phyloP scores from a whole-genome alignment of 1,140 invertebrate species.

The Lysiphlebus fabarum region DNA sequence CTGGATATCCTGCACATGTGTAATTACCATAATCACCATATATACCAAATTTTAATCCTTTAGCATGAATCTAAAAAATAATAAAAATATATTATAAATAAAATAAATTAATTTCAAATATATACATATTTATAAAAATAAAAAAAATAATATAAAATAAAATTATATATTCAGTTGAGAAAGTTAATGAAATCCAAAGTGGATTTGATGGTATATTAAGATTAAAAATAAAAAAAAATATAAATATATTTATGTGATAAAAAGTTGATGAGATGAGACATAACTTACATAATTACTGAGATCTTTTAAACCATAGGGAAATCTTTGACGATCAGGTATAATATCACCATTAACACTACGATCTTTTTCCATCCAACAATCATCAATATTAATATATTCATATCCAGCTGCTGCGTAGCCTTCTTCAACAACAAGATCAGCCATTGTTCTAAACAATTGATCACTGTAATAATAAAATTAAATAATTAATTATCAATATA shows the following conservation, averaged over 20 bases:
- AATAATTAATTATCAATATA: neutral
- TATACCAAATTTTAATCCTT: conserved; percentile 93
- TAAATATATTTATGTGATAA: neutral
- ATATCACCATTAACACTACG: conserved; percentile 72
- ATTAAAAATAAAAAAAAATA: conserved; percentile 1
- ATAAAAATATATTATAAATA: conserved; percentile 13
- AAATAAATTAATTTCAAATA: too few species aligned
- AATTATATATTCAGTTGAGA: neutral
- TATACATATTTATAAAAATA: too few species aligned
- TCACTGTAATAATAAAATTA: conserved; percentile 66
- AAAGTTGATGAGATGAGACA: conserved; percentile 7
- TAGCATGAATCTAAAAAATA: conserved; percentile 77
- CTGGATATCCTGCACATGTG: conserved; percentile 94
- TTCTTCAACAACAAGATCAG: conserved; percentile 82
- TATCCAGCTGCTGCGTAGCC: conserved; percentile 88
- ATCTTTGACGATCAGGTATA: conserved; percentile 81
- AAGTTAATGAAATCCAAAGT: conserved; percentile 8
- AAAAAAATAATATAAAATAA: neutral
- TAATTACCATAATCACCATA: conserved; percentile 95
- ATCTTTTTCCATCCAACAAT: conserved; percentile 89
- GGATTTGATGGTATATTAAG: conserved; percentile 3
- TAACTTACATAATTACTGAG: conserved; percentile 86
- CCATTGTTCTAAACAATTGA: conserved; percentile 85
- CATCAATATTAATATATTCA: conserved; percentile 91
- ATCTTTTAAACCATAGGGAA: conserved; percentile 88